A percentile compares a stretch with the other conserved stretches of the same genome.
phyloP scores from a whole-genome alignment of 2,888 invertebrate species.

The Cantharis rufa region DNA sequence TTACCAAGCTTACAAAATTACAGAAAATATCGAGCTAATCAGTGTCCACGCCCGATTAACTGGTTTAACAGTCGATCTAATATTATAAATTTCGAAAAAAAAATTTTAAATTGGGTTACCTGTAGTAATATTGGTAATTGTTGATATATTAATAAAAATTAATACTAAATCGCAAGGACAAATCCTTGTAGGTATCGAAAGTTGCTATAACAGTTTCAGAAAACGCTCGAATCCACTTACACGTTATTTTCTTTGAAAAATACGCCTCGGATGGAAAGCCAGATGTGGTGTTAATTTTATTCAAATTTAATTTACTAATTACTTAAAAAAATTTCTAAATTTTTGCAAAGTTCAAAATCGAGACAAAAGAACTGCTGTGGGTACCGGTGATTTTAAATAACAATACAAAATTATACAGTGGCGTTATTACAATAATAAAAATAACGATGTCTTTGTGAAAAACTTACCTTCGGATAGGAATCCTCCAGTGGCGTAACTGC shows the following conservation, averaged over 20 bases:
- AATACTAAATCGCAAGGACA: neutral
- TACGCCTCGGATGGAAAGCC: neutral
- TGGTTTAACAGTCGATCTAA: too few relatives aligned
- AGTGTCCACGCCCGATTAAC: neutral
- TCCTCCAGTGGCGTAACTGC: too few relatives aligned
- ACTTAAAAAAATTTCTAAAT: neutral
- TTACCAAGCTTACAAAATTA: neutral
- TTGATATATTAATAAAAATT: neutral
- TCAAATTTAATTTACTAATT: neutral
- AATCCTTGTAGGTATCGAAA: neutral
- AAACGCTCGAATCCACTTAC: neutral
- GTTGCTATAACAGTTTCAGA: neutral
- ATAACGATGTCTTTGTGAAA: neutral
- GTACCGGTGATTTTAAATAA: neutral
- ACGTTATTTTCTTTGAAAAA: neutral
- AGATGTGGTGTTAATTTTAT: neutral
- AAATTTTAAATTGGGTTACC: neutral
- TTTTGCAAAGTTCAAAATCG: neutral
- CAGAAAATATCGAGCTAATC: neutral
- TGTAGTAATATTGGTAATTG: neutral
- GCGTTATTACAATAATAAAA: neutral
- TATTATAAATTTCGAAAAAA: neutral
- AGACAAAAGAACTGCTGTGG: neutral
- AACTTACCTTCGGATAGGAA: neutral
- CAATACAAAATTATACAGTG: neutral